Evolutionary conservation across 2,888 invertebrate genomes (phyloP).

Genomic region (Andrena bicolor): DNA sequence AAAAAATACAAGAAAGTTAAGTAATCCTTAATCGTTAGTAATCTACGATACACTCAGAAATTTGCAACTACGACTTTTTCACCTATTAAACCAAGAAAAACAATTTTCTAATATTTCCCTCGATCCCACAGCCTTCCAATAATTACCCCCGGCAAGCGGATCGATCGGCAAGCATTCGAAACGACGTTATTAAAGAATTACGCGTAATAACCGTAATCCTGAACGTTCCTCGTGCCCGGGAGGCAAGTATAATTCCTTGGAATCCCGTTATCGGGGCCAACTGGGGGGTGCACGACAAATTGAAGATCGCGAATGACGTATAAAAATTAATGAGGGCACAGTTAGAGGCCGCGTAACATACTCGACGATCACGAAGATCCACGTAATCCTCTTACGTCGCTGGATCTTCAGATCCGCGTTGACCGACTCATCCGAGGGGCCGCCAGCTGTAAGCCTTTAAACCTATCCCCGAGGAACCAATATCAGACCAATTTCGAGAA

Average conservation of each 20-base stretch:
- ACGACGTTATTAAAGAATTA: slow-evolving; percentile 32
- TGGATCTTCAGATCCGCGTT: slow-evolving; percentile 60
- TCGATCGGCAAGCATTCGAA: not conserved
- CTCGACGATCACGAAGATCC: slow-evolving; percentile 66
- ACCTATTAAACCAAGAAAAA: slow-evolving; percentile 8
- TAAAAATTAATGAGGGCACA: slow-evolving; percentile 68
- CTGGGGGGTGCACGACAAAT: slow-evolving; percentile 46
- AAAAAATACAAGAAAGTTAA: no score
- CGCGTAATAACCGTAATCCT: slow-evolving; percentile 14
- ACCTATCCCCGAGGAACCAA: slow-evolving; percentile 70
- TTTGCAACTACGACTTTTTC: not conserved
- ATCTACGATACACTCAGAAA: no score
- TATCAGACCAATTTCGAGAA: slow-evolving; percentile 72
- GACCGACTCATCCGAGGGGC: slow-evolving; percentile 65
- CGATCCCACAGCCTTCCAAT: not conserved
- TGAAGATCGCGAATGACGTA: slow-evolving; percentile 52
- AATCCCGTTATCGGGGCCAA: slow-evolving; percentile 16
- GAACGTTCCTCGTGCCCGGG: not conserved
- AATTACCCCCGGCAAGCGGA: slow-evolving; percentile 18
- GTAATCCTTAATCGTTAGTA: no score
- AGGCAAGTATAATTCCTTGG: slow-evolving; percentile 13
- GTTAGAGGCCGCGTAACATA: slow-evolving; percentile 64
- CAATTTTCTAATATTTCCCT: not conserved
- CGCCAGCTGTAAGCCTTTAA: slow-evolving; percentile 68
- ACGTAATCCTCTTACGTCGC: slow-evolving; percentile 71